Base-by-base conservation (phyloP, 2,113 vertebrate species). In the Alethe castanea region DNA sequence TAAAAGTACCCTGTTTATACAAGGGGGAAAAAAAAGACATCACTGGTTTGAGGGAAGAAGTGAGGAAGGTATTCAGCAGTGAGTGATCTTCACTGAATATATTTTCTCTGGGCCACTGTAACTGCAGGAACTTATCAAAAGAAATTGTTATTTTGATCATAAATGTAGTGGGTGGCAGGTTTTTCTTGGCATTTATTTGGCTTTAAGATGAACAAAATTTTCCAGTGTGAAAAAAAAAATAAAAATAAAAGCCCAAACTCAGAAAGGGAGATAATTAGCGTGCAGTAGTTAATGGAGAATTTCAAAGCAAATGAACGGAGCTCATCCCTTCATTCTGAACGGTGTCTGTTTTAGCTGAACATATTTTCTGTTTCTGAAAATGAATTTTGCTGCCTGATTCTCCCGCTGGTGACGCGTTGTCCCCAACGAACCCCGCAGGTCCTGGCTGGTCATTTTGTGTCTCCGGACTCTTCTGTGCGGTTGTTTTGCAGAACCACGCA, bases 41-140 rank as follows among this genome's bases (percentile, higher is more conserved):
- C 73, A 91, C 69, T 5, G 5, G 45, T 89, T 94, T 83, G 80
- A 95, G 67, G 67, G 64, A 88, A 78, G 79, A 90, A 92, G 44
- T 45, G 66, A 66, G 88, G 35, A 80, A 94, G 86, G 65, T 67
- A 60, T 83, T 93, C 69, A 90, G 64, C 71, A 72, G 60, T 74
- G 92, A 95, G 72, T 92, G 92, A 95, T 97, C 92, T 83, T 81
- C 80, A 12, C 19, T 79, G 94, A 95, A 95, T 95, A 87, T 33
- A 81, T 96, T 96, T 96, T 94, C 94, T 94, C 77, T 76, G 72
- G 82, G 66, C 94, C 94, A 80, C 81, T 91, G 94, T 94, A 88
- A 84, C 84, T 91, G 79, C 88, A 86, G 84, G 72, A 95, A 91
- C 50, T 95, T 95, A 90, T 84, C 90, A 95, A 96, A 95, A 91